Conservation (phyloP, 2,113 vertebrate species). For the Psilopogon haemacephalus region DNA sequence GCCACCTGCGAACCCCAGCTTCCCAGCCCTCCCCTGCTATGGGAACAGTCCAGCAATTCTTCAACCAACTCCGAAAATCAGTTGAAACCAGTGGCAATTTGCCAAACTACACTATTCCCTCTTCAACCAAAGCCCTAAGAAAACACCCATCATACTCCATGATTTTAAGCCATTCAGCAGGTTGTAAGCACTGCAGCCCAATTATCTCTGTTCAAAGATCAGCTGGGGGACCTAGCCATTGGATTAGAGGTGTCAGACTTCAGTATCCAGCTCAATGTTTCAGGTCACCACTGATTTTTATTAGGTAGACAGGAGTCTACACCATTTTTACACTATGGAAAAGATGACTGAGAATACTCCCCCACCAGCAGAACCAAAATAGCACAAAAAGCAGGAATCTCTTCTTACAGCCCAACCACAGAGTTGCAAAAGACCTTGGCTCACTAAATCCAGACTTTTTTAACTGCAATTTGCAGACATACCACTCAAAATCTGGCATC, state of each 20-base stretch:
- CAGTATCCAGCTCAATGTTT: neutral
- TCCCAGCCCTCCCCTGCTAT: too few species aligned
- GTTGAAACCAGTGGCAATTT: too few species aligned
- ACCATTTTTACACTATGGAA: neutral
- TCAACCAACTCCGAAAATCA: too few species aligned
- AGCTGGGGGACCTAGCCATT: too few species aligned
- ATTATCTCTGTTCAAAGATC: too few species aligned
- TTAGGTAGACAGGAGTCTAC: neutral
- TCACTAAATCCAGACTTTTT: conserved; percentile 1
- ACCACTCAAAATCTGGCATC: neutral
- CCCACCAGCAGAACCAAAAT: neutral
- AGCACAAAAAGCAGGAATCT: neutral
- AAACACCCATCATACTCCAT: too few species aligned
- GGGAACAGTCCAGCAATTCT: too few species aligned
- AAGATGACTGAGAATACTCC: neutral
- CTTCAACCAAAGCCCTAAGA: too few species aligned
- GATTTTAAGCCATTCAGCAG: too few species aligned
- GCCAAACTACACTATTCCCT: too few species aligned
- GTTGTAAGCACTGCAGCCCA: too few species aligned
- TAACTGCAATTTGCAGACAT: neutral
- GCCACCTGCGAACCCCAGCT: too few species aligned
- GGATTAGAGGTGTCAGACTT: neutral
- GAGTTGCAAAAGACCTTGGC: conserved; percentile 10
- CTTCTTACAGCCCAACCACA: neutral
- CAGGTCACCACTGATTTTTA: neutral